Evolutionary conservation across 2,888 invertebrate species (phyloP), one percentile per base, ranked within the genome.

Genomic region (Eristalis arbustorum): DNA sequence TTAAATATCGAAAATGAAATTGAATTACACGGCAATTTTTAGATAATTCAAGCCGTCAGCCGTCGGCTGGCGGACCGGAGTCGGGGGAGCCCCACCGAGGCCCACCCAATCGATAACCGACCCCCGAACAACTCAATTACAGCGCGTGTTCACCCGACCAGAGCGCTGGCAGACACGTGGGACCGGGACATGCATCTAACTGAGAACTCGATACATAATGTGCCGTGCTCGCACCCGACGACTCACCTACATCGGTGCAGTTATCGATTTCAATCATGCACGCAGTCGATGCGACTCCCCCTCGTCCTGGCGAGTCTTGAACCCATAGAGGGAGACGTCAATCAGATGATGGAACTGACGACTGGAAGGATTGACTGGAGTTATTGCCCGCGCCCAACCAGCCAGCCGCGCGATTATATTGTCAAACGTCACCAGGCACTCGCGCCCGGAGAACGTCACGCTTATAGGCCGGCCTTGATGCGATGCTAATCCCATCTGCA

Each of bases 281-380:
- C 84, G 74, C 4, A 66, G 37, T 23, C 28, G 57, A 11, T 11
- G 40, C 59, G 59, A 13, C 25, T 76, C 64, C 76, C 81, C 81
- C 57, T 67, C 67, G 68, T 23, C 64, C 22, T 71, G 11, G 34
- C 80, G 66, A 59, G 76, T n/a, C 81, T 81, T 84, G 73, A 61
- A 84, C 76, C 73, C 84, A 85, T 85, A 85, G 81, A 85, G 77
- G 84, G 84, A 85, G 84, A 82, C 85, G 85, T 85, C 85, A 85
- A 85, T 85, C 85, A 82, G 82, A 61, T 76, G 61, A 66, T 77
- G 61, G 8, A 85, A 77, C 82, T 85, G 82, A 82, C 82, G 77
- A 77, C 82, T 85, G 82, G 82, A 85, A 77, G 82, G 85, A 85
- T 85, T n/a, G n/a, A n/a, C n/a, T n/a, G n/a, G 82, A 85, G 77